Percentiles rank a stretch among this genome's conserved stretches.
These are phyloP conservation scores for Sarotherodon lohbergeri DNA, from an alignment of 2,113 vertebrate species.

Conservation along the genomic window DNA sequence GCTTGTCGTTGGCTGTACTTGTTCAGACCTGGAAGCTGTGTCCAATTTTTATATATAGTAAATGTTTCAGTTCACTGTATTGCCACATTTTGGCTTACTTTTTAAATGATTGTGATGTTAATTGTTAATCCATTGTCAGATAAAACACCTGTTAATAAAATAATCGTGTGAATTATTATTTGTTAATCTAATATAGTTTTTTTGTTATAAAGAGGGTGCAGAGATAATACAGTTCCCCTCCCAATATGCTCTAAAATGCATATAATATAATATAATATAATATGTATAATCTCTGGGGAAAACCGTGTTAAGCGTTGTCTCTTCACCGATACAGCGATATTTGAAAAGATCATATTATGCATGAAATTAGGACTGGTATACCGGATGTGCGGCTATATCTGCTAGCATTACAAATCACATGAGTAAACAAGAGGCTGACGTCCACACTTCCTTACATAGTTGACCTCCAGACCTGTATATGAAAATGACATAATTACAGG, in stretches of 20 bases:
- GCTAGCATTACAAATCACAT: not conserved
- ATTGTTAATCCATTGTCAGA: not conserved
- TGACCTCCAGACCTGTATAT: slow-evolving; percentile 22
- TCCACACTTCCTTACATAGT: not conserved
- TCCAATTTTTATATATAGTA: not conserved
- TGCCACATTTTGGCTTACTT: not conserved
- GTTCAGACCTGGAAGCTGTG: not conserved
- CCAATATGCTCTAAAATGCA: not conserved
- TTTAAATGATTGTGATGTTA: not conserved
- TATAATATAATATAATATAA: not conserved
- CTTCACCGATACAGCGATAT: not conserved
- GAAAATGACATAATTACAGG: slow-evolving; percentile 32
- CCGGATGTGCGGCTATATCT: not conserved
- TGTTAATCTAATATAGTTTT: not conserved
- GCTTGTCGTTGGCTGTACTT: not conserved
- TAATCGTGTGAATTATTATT: not conserved
- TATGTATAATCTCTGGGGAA: not conserved
- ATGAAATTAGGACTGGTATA: not conserved
- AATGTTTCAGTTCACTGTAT: not conserved
- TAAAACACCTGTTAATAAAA: not conserved
- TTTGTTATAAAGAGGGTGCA: not conserved
- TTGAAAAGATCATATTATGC: not conserved
- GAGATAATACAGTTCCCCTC: not conserved
- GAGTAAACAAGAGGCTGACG: not conserved
- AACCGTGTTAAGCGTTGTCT: not conserved